phyloP scores from a whole-genome alignment of 2,888 invertebrate species.

The Lepetodrilus schrolli region DNA sequence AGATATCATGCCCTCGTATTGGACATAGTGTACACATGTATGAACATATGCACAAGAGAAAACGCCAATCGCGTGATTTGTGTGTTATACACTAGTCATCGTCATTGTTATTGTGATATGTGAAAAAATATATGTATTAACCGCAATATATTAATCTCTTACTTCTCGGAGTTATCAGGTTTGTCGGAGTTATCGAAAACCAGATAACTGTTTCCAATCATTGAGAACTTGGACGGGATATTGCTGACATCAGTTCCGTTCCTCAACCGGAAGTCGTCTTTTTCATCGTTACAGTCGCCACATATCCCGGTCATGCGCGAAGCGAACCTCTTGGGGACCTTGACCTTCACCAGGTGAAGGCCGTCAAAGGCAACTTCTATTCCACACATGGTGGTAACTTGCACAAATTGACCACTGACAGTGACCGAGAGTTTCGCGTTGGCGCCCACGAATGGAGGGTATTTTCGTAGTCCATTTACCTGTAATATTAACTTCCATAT shows the following conservation, averaged over 20 bases:
- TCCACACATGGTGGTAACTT: conserved; percentile 44
- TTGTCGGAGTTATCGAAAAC: conserved; percentile 47
- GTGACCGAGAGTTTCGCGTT: conserved; percentile 35
- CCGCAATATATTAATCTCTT: no score
- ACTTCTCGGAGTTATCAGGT: conserved; percentile 30
- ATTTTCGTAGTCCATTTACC: conserved; percentile 36
- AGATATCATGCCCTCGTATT: no score
- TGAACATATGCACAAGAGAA: no score
- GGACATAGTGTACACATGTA: no score
- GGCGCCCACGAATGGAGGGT: conserved; percentile 35
- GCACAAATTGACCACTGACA: conserved; percentile 33
- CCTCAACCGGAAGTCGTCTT: conserved; percentile 45
- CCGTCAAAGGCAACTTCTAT: conserved; percentile 50
- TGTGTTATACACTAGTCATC: no score
- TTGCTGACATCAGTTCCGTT: conserved; percentile 42
- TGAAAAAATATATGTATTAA: no score
- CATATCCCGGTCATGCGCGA: conserved; percentile 48
- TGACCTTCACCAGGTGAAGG: conserved; percentile 38
- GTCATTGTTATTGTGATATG: no score
- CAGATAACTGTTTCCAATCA: conserved; percentile 46
- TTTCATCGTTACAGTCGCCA: conserved; percentile 53
- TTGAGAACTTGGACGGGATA: conserved; percentile 30
- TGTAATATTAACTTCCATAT: conserved; percentile 5
- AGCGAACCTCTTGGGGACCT: conserved; percentile 39
- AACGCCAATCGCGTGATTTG: no score